Evolutionary conservation across 2,113 vertebrate genomes (phyloP).

Genomic region (Bombycilla garrulus): DNA sequence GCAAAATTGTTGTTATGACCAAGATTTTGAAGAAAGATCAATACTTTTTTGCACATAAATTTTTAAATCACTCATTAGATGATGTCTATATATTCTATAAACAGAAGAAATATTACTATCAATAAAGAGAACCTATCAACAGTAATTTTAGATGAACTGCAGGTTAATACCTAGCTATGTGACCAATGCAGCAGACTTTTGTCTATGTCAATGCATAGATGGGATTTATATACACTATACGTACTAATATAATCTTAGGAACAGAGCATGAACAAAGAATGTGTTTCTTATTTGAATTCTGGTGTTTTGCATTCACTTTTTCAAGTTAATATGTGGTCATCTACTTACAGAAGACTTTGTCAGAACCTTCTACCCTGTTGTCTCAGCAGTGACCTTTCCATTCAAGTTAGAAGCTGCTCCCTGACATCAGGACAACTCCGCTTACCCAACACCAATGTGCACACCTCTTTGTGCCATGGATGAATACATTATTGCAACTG

Average conservation of each 20-base stretch:
- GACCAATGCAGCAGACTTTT: not conserved
- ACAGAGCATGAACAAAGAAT: not conserved
- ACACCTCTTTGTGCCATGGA: rapidly evolving
- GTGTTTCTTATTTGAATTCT: not conserved
- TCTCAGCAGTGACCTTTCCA: not conserved
- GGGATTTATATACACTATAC: not conserved
- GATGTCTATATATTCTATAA: not conserved
- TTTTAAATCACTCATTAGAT: not conserved
- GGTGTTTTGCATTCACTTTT: not conserved
- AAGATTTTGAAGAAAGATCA: not conserved
- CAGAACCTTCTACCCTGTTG: not conserved
- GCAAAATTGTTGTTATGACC: not conserved
- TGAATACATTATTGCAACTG: rapidly evolving
- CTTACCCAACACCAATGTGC: rapidly evolving
- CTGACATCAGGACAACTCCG: rapidly evolving
- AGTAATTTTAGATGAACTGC: not conserved
- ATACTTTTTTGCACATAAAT: not conserved
- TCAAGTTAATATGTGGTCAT: not conserved
- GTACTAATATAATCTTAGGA: not conserved
- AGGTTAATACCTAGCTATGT: not conserved
- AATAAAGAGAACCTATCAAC: not conserved
- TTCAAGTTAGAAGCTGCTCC: not conserved
- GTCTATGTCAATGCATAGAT: not conserved
- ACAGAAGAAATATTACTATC: not conserved
- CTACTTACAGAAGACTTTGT: not conserved